Base-by-base conservation (phyloP, 2,113 vertebrate genomes). In the Spheniscus mendiculus region DNA sequence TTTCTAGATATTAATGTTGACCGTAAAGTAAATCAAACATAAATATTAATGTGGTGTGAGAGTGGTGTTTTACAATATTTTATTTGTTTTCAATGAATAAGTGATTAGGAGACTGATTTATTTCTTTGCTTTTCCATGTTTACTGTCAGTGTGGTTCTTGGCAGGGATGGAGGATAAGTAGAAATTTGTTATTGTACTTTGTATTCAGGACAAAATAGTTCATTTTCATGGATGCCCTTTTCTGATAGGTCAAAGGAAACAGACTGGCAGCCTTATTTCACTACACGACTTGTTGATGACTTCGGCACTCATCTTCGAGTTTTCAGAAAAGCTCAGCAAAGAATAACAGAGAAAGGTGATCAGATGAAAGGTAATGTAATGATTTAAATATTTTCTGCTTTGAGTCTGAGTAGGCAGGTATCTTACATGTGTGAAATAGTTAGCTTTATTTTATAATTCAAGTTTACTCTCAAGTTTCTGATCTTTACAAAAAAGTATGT, bases 181-280 rank as follows among this genome's bases (percentile, higher is more conserved):
- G 15, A 58, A 71, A 63, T 69, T 8, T 74, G 21, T 67, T 78
- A 27, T n/a, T 38, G 3, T 25, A 88, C 22, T 73, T 84, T 53
- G 34, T 58, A 20, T 56, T 91, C 38, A 66, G 49, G 49, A n/a
- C 76, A 69, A 87, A 85, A 58, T 15, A 67, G 49, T 32, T 56
- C 0, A 38, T 89, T 93, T 84, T 49, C 21, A 5, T 76, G 55
- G 12, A 34, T 74, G 11, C 66, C 5, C 20, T 87, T 87, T n/a
- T 90, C 89, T 72, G 21, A 26, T 85, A 99, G 99, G 98, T 99
- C 99, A 89, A 99, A 99, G 98, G 99, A 99, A 97, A 99, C 99
- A 98, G 99, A 99, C 98, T 99, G 99, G 99, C 99, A 99, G 98
- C 99, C 99, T 98, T 99, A 99, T 97, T 99, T 99, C 97, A 99